Evolutionary conservation across 2,797 vertebrate genomes (phyloP), one percentile per base, ranked within the genome.

Genomic region (Lutra lutra): DNA sequence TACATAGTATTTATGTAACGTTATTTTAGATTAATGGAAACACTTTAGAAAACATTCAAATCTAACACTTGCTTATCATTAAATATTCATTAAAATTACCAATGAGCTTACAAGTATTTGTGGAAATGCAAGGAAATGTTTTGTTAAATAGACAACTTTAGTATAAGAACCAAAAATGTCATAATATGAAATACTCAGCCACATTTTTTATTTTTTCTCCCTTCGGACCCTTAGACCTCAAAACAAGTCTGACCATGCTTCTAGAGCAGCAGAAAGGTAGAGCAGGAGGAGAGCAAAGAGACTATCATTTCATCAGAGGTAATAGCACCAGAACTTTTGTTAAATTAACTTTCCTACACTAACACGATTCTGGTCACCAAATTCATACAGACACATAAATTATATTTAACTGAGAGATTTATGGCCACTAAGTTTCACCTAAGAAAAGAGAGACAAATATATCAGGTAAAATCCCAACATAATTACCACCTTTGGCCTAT

Each of bases 101-200:
- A 80, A 18, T 25, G 20, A 93, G 14, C 20, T 84, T 79, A 60
- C 25, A 77, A 64, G 32, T 90, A 91, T 32, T 96, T 46, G 91
- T 58, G 43, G 23, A 94, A 95, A 85, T 80, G n/a, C 77, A 9
- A 84, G 5, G 56, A 60, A 94, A 83, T 56, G 1, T 82, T 85
- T 95, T 73, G 48, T 35, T 86, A 85, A 93, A 89, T 77, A 8
- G 25, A 35, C 80, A 96, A 82, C 66, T 97, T 94, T 78, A 96
- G 84, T 21, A 62, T 5, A 95, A 21, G n/a, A 94, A 75, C 48
- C 35, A 84, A 96, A 78, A 64, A 43, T 48, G 10, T 73, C 56
- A 32, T 68, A 62, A 51, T 29, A 86, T 43, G 48, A 94, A 94
- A 92, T 21, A 73, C 17, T 10, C 32, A 38, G 58, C n/a, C 25